Conservation (phyloP, 2,888 invertebrate genomes). For the Cryptops parisi region DNA sequence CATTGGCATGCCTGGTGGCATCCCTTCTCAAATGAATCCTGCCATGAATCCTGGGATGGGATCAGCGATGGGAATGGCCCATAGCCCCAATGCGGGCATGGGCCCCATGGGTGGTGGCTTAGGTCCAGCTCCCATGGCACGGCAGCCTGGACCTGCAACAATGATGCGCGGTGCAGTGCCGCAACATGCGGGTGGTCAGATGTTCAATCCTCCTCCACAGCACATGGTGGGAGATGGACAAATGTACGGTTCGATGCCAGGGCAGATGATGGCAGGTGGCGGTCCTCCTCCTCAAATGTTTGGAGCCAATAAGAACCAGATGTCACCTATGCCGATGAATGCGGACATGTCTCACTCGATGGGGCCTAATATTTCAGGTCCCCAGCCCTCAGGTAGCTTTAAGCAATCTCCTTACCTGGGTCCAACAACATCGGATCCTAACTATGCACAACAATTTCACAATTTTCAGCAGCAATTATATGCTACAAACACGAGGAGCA, state of each 20-base stretch:
- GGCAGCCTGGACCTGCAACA: slow-evolving; percentile 12
- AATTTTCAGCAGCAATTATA: slow-evolving; percentile 91
- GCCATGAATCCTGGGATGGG: slow-evolving; percentile 21
- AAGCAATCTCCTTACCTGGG: slow-evolving; percentile 63
- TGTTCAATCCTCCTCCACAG: slow-evolving; percentile 15
- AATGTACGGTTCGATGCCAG: slow-evolving; percentile 27
- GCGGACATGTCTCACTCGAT: slow-evolving; percentile 21
- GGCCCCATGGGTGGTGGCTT: slow-evolving; percentile 22
- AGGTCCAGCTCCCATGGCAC: slow-evolving; percentile 8
- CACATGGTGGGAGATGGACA: slow-evolving; percentile 18
- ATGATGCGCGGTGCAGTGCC: slow-evolving; percentile 13
- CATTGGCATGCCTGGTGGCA: slow-evolving; percentile 25
- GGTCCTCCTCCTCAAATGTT: slow-evolving; percentile 43
- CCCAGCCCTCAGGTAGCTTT: slow-evolving; percentile 40
- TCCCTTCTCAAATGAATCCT: slow-evolving; percentile 15
- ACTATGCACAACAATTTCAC: slow-evolving; percentile 88
- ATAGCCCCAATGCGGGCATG: slow-evolving; percentile 21
- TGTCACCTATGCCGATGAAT: slow-evolving; percentile 19
- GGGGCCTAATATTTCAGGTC: slow-evolving; percentile 21
- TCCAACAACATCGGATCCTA: slow-evolving; percentile 69
- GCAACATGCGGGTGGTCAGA: slow-evolving; percentile 13
- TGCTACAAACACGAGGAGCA: slow-evolving; percentile 60
- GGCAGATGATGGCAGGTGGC: slow-evolving; percentile 38
- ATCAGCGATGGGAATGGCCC: slow-evolving; percentile 21
- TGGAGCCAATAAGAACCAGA: slow-evolving; percentile 22